Evolutionary conservation across 2,888 invertebrate species (phyloP).

Genomic region (Epiblema foenella): DNA sequence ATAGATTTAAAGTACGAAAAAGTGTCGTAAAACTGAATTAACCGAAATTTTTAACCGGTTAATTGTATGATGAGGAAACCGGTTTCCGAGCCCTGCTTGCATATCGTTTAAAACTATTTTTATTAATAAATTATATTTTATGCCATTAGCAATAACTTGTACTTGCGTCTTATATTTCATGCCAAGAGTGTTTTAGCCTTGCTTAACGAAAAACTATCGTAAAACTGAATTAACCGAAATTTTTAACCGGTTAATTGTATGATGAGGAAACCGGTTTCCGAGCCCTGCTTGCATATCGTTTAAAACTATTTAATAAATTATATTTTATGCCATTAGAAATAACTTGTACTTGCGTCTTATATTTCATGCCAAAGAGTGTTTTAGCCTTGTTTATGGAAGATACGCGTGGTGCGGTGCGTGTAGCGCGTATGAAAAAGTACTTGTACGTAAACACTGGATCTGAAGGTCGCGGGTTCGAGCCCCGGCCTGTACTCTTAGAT

Average conservation of each 20-base stretch:
- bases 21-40: no score
- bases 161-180: background rate
- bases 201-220: no score
- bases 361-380: background rate
- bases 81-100: no score
- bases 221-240: no score
- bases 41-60: no score
- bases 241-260: no score
- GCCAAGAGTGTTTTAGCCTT: background rate
- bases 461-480: no score
- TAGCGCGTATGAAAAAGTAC: background rate
- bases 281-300: no score
- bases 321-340: background rate
- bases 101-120: background rate
- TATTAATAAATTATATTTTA: background rate
- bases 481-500: no score
- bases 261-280: no score
- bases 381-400: background rate
- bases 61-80: no score
- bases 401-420: background rate
- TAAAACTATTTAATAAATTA: slow-evolving; percentile 1
- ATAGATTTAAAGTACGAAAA: no score
- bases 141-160: background rate
- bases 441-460: background rate
- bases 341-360: background rate